Base-by-base conservation (phyloP, 2,113 vertebrate species). In the Caracal caracal region DNA sequence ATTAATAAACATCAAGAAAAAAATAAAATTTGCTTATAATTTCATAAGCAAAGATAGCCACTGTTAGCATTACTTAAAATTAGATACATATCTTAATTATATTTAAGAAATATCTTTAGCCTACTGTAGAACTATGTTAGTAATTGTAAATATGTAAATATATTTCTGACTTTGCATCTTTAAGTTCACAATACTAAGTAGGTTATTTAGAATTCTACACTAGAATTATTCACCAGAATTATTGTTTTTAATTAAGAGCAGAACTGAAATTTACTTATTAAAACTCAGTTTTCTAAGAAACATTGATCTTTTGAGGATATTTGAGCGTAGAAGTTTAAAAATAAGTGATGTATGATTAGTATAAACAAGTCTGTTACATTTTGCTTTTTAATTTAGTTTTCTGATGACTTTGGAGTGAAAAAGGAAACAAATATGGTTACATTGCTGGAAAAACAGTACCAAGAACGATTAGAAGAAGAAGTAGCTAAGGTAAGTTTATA, bases 401-500 rank as follows among this genome's bases (percentile, higher is more conserved):
- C 92, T 85, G 78, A 35, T 43, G 97, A 97, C 94, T 93, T 47
- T 89, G 97, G 95, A 98, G 78, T 70, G 76, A 95, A 61, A 81
- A 98, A 98, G 84, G 96, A 98, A 92, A 68, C 94, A 88, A 94
- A 98, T 65, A 63, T 93, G 91, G 82, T 97, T 97, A 97, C 98
- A 0, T 93, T 98, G 2, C 84, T 99, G 96, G 99, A 99, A 97
- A 99, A 98, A 76, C 99, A 98, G 33, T 99, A 99, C 97, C 98
- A 99, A 97, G 99, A 99, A 97, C 99, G 97, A 97, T 98, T 99
- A 96, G 99, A 99, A 98, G 99, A 99, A 98, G 99, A 99, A 98
- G 98, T 99, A 68, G 99, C 99, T 80, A 99, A 99, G 99, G 99
- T 99, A 98, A 92, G 96, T 84, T 89, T 78, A 63, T 71, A 47